Evolutionary conservation across 1,140 invertebrate species (phyloP), one percentile per base, ranked within the genome.

Genomic region (Eufriesea mexicana): DNA sequence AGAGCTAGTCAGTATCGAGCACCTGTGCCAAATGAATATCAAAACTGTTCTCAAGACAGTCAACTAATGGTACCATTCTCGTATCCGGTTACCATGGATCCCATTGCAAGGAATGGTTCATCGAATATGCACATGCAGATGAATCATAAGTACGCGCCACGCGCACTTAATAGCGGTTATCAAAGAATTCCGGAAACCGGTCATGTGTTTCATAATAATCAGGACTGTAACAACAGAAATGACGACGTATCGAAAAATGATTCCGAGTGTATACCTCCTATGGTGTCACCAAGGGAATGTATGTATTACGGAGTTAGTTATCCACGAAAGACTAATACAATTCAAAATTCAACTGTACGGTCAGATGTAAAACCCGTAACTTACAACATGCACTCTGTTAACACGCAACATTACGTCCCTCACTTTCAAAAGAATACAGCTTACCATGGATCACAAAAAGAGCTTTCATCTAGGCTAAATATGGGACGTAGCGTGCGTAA

Each of bases 261-360:
- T 25, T 42, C 66, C 0, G 86, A 88, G 7, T 80, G 76, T 23
- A 57, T 57, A 20, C 87, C 80, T 4, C 87, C 87, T 16, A 88
- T 89, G 28, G 79, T 89, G 59, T 89, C 87, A 14, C 87, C 87
- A 42, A 86, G 45, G 28, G 86, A 86, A 9, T 88, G 82, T 49
- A 81, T 89, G 64, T 83, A 85, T 2, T 84, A 59, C 23, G 81
- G 76, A 54, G 23, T 78, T 18, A 87, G 57, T 72, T 47, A 79
- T 10, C 16, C 71, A 2, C 81, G 64, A 6, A 78, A 83, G 28
- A 70, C 5, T 16, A 80, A 83, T n/a, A 51, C 14, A 4, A 25
- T 79, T 57, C 62, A 35, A 20, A 66, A 54, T 75, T 67, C 55
- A 51, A 71, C 66, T 25, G 23, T 28, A 23, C 47, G 54, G 6